Base-by-base conservation (phyloP, 2,797 vertebrate genomes). In the Champsocephalus esox region DNA sequence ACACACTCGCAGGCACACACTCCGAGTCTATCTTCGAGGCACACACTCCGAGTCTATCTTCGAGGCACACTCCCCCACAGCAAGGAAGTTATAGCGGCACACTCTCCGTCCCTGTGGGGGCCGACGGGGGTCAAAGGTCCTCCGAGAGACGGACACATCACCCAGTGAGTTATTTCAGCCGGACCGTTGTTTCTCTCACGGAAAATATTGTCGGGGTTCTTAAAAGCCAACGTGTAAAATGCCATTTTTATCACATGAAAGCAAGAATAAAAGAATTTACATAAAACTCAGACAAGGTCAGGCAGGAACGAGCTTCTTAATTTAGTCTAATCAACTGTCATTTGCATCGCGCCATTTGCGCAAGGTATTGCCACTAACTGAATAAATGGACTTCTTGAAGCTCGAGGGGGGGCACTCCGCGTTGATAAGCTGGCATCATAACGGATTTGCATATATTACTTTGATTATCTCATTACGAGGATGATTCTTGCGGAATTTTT, bases 221-320 rank as follows among this genome's bases (percentile, higher is more conserved):
- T 72, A 88, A 86, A 88, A 87, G 83, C 86, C 78, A 79, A 69
- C 79, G 81, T 89, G 72, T 89, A 90, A 91, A 90, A 84, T 87
- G 54, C 71, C 73, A 81, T 90, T 85, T 87, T 88, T 88, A 86
- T 92, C 74, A 64, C 78, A 92, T 92, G 91, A 92, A 88, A 87
- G 85, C 77, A 71, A 84, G 62, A 81, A 96, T 89, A 85, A 89
- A 87, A 95, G 94, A 95, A 99, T 99, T 99, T 98, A 98, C 98
- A 99, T 99, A 99, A 99, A 99, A 98, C 97, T 97, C 97, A 99
- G 98, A 99, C 98, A 99, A 98, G 98, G 97, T 99, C 98, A 99
- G 97, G 96, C 96, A 98, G 97, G 96, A 99, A 97, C 95, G 95
- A 98, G 97, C 94, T 97, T 97, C 97, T 99, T 98, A 98, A 99